These are phyloP conservation scores for Molothrus ater DNA, from an alignment of 2,797 vertebrate species.

Conservation along the genomic window DNA sequence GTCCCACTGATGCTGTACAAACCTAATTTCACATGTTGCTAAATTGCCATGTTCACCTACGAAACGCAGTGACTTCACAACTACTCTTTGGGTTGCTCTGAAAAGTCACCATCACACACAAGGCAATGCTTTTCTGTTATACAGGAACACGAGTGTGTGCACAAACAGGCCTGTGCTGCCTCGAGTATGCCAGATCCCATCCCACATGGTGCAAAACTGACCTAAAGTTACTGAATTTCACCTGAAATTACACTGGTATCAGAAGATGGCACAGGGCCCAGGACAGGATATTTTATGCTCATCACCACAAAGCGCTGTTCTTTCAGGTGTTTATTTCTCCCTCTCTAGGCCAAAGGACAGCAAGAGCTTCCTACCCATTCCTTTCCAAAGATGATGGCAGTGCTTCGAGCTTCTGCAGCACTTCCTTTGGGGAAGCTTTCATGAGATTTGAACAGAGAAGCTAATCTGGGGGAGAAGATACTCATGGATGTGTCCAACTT, in stretches of 20 bases:
- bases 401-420: neutral
- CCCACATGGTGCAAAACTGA: neutral
- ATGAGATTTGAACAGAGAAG: neutral
- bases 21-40: neutral
- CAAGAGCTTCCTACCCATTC: neutral
- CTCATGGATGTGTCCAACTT: neutral
- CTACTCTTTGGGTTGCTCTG: conserved; percentile 10
- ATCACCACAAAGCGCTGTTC: neutral
- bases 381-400: neutral
- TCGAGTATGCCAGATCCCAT: rapidly evolving
- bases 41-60: neutral
- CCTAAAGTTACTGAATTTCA: neutral
- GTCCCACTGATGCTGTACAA: neutral
- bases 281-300: neutral
- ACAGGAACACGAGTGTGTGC: rapidly evolving
- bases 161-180: neutral
- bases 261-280: neutral
- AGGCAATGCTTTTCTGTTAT: rapidly evolving
- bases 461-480: neutral
- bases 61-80: neutral
- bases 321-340: neutral
- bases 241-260: neutral
- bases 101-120: neutral
- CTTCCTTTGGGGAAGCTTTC: neutral
- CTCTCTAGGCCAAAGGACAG: neutral